Conservation (phyloP, 2,888 invertebrate genomes). For the Peribatodes rhomboidaria region DNA sequence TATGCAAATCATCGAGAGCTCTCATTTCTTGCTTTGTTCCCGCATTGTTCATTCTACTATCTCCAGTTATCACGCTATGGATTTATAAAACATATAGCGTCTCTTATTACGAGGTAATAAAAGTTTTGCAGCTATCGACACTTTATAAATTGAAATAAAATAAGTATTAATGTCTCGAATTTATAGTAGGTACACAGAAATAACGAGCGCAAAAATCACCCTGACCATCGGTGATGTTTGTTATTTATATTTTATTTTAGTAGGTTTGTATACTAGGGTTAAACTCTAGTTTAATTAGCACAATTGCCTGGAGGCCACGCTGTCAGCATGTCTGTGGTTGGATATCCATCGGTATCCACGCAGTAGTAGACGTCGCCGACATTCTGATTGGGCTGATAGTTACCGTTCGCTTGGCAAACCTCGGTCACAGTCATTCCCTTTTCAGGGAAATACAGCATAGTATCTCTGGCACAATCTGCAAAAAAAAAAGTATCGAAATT, state of each 20-base stretch:
- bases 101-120: conserved; percentile 19
- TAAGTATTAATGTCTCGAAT: neutral
- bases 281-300: conserved; percentile 41
- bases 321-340: conserved; percentile 55
- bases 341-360: conserved; percentile 88
- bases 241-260: too few species aligned
- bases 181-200: conserved; percentile 13
- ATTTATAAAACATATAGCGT: conserved; percentile 16
- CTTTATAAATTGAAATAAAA: conserved; percentile 7
- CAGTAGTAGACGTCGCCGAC: conserved; percentile 84
- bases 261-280: too few species aligned
- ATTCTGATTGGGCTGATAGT: conserved; percentile 85
- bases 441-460: conserved; percentile 78
- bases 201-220: neutral
- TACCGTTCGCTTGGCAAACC: conserved; percentile 85
- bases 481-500: too few species aligned
- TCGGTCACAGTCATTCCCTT: conserved; percentile 79
- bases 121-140: conserved; percentile 1
- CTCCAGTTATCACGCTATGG: conserved; percentile 18
- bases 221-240: neutral
- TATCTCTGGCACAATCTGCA: conserved; percentile 89
- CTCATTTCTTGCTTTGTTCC: conserved; percentile 23
- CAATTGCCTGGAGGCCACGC: conserved; percentile 54
- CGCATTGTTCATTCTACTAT: conserved; percentile 25
- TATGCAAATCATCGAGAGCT: conserved; percentile 26